Base-by-base conservation (phyloP, 2,113 vertebrate genomes). In the Nothobranchius furzeri region DNA sequence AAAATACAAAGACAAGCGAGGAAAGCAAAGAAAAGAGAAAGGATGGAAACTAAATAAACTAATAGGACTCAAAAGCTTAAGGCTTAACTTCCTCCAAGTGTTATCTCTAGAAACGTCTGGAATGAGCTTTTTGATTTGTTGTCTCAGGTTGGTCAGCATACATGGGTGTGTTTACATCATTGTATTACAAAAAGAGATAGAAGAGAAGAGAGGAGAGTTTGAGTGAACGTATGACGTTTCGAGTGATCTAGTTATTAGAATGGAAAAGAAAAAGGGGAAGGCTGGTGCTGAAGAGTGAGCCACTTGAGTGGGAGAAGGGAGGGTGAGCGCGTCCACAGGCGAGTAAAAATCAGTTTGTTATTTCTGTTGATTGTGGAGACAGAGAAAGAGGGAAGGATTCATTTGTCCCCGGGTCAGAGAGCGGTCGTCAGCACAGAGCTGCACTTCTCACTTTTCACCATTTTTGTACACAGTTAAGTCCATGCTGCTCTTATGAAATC, bases 211-310 rank as follows among this genome's bases (percentile, higher is more conserved):
- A 25, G 50, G 35, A 74, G 65, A 50, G 7, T 52, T 47, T 35
- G 69, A 52, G 61, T 45, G 63, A 65, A 79, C 65, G 73, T 56
- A 4, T 75, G 71, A 79, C 78, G 79, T 88, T 85, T 82, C 57
- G 64, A 86, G 88, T 78, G 70, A 82, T 89, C 64, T 84, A 83
- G 76, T 87, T 85, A 88, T 84, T 90, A 83, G 80, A 85, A 90
- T 68, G 80, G 85, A 90, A 88, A 78, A 73, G 20, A 83, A 40
- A 78, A 35, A 68, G 70, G 64, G 61, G 73, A 69, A 60, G 77
- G 63, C 83, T 87, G 77, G 79, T 88, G 74, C 77, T 83, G 78
- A 81, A 85, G 86, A 87, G 80, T 55, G 74, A 70, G 76, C 73
- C 68, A 79, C 86, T 86, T 60, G 63, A 81, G 83, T 75, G 54